These are phyloP conservation scores for Rhadinocentrus ornatus DNA, from an alignment of 2,797 vertebrate genomes.

Conservation along the genomic window DNA sequence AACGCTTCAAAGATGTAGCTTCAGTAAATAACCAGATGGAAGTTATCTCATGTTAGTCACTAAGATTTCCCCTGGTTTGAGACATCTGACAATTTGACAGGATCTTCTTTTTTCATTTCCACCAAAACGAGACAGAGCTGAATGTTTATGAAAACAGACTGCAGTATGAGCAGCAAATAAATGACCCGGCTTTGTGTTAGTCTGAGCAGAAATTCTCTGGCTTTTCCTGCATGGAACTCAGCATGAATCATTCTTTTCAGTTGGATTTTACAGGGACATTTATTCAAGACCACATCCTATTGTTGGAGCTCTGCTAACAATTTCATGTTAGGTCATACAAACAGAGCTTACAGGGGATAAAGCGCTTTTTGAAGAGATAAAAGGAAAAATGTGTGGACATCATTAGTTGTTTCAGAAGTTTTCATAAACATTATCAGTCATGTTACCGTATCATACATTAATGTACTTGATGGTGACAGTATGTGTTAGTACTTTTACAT, in stretches of 20 bases:
- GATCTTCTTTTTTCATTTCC: conserved; percentile 6
- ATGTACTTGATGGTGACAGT: neutral
- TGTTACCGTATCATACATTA: conserved; percentile 1
- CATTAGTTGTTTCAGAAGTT: conserved; percentile 4
- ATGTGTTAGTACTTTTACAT: conserved; percentile 8
- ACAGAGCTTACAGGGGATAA: conserved; percentile 18
- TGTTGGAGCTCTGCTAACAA: conserved; percentile 35
- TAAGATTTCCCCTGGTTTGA: conserved; percentile 16
- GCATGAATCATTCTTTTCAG: conserved; percentile 28
- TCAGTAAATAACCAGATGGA: conserved; percentile 21
- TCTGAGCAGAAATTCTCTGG: conserved; percentile 15
- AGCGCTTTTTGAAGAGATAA: conserved; percentile 1
- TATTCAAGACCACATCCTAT: conserved; percentile 41
- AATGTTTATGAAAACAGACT: conserved; percentile 38
- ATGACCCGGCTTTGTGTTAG: conserved; percentile 12
- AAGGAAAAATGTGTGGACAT: conserved; percentile 12
- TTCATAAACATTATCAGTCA: neutral
- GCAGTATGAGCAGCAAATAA: conserved; percentile 24
- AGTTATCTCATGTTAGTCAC: conserved; percentile 27
- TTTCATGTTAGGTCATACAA: conserved; percentile 36
- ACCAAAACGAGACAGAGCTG: conserved; percentile 10
- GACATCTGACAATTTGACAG: conserved; percentile 25
- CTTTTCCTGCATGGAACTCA: conserved; percentile 26
- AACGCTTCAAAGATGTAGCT: neutral
- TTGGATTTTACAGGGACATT: conserved; percentile 29